Evolutionary conservation across 2,888 invertebrate genomes (phyloP), one percentile per base, ranked within the genome.

Genomic region (Ischnura elegans): DNA sequence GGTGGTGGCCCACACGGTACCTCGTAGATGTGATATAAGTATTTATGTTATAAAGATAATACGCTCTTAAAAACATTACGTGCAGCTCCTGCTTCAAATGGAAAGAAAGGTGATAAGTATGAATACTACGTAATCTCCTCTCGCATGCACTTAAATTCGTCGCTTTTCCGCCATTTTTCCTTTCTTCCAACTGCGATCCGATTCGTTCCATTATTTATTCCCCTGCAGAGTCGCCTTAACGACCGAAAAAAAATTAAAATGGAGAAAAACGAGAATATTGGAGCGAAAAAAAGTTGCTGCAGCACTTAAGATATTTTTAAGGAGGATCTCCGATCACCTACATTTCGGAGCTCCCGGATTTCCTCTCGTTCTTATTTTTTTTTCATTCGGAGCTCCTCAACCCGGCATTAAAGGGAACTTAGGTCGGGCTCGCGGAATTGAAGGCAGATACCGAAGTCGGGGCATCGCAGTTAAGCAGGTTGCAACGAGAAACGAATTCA

Each of bases 241-340:
- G 42, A 21, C 25, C 6, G 51, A 87, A 90, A 61, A 42, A 90
- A 66, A 21, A 43, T 43, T 43, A 8, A 42, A 61, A 43, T 42
- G 90, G 51, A 19, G 43, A 87, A 87, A 87, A 87, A 86, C 0
- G 86, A 43, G 86, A 86, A 86, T 86, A 46, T 86, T 46, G 86
- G 36, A 29, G 36, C 76, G 13, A 36, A 76, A 76, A 76, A 76
- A 76, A 13, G 36, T 76, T 76, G 76, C 76, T 36, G 25, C 76
- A 36, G 76, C 76, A 76, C 76, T 76, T 76, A 76, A 76, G 76
- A 36, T 36, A 76, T 76, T 36, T 51, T 76, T 76, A 76, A 76
- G 76, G 76, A 76, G 76, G 76, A 76, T 76, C 76, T 6, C 66
- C 66, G 66, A 66, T 66, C 66, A 76, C 76, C 76, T 76, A 76